Evolutionary conservation across 2,113 vertebrate genomes (phyloP).

Genomic region (Alethe castanea): DNA sequence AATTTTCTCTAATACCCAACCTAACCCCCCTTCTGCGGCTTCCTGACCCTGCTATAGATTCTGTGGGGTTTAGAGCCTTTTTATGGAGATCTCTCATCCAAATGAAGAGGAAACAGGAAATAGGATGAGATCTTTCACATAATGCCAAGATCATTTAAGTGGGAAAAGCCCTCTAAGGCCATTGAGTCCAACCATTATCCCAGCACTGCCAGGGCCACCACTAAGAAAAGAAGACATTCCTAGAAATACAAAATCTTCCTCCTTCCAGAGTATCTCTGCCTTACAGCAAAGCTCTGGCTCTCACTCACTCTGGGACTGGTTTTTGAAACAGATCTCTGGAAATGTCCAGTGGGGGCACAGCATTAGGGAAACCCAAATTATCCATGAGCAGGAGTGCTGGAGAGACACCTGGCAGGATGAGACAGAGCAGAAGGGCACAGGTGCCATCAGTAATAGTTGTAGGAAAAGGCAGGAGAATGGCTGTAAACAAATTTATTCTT

Average conservation of each 20-base stretch:
- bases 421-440: neutral
- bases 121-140: neutral
- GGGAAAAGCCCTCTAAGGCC: neutral
- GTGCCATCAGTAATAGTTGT: neutral
- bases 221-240: neutral
- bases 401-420: neutral
- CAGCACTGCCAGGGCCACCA: neutral
- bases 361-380: neutral
- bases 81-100: neutral
- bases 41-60: neutral
- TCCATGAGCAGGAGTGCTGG: neutral
- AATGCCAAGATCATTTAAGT: neutral
- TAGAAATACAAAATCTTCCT: neutral
- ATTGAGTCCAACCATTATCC: neutral
- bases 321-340: neutral
- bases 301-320: neutral
- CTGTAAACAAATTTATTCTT: neutral
- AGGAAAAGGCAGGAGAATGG: neutral
- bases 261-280: neutral
- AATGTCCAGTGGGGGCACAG: neutral
- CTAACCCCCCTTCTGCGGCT: neutral
- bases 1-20: neutral
- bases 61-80: neutral
- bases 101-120: neutral
- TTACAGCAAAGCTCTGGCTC: neutral